Conservation (phyloP, 1,140 invertebrate genomes). For the Aphaenogaster floridana region DNA sequence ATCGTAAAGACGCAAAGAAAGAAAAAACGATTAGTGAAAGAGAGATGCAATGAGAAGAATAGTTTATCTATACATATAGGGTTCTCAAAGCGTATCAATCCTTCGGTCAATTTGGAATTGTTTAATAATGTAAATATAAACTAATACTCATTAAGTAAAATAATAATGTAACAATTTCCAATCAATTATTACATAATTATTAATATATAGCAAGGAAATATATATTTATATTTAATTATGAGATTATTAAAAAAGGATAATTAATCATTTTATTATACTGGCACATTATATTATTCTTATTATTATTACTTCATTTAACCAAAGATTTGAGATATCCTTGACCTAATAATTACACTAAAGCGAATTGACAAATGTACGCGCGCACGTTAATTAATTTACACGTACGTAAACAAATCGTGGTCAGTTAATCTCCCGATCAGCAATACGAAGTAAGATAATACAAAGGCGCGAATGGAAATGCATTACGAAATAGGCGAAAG, state of each 20-base stretch:
- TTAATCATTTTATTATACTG: not conserved
- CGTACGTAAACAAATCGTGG: conserved; percentile 32
- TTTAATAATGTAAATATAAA: not conserved
- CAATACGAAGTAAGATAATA: conserved; percentile 3
- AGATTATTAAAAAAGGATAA: not conserved
- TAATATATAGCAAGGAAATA: not conserved
- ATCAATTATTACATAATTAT: conserved; percentile 13
- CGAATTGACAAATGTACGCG: not conserved
- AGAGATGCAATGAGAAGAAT: conserved; percentile 11
- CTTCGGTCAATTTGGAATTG: not conserved
- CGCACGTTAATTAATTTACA: conserved; percentile 30
- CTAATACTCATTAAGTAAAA: not conserved
- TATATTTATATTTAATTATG: not conserved
- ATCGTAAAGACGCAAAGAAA: not conserved
- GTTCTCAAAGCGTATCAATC: not conserved
- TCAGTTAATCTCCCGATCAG: conserved; percentile 43
- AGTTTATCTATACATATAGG: not conserved
- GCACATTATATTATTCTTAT: not conserved
- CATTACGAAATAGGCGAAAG: conserved; percentile 59
- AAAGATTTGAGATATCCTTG: conserved; percentile 29
- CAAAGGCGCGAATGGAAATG: conserved; percentile 18
- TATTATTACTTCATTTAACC: not conserved
- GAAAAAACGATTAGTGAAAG: not conserved
- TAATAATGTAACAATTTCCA: not conserved
- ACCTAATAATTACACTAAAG: conserved; percentile 21